Conservation (phyloP, 2,888 invertebrate species). For the Ormyrus nitidulus region DNA sequence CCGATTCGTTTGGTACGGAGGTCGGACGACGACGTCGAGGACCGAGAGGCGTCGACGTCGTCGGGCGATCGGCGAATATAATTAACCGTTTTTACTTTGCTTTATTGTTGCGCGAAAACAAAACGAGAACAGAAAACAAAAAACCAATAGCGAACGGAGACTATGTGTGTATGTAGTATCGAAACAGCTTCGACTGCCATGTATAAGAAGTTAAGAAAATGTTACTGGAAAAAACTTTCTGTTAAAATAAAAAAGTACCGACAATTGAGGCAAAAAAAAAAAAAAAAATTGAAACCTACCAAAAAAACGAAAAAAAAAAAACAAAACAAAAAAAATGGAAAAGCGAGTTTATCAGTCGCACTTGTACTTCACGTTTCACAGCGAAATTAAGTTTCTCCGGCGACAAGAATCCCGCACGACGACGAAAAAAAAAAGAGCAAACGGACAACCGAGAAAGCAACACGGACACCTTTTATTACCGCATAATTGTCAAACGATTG, state of each 20-base stretch:
- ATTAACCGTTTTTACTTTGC: not conserved
- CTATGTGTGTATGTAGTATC: slow-evolving; percentile 32
- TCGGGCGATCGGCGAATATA: not conserved
- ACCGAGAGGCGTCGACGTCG: not conserved
- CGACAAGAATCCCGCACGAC: slow-evolving; percentile 20
- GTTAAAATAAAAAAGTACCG: slow-evolving; percentile 14
- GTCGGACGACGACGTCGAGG: slow-evolving; percentile 13
- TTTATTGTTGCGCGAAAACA: not conserved
- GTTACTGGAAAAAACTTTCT: slow-evolving; percentile 37
- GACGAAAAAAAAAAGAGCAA: not conserved
- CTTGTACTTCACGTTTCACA: slow-evolving; percentile 1
- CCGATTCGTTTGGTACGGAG: not conserved
- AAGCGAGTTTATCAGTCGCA: slow-evolving; percentile 50
- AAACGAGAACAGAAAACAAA: slow-evolving; percentile 1
- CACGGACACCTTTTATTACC: not conserved
- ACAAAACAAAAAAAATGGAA: slow-evolving; percentile 5
- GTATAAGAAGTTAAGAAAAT: slow-evolving; percentile 41
- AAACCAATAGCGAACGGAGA: slow-evolving; percentile 20
- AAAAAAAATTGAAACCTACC: slow-evolving; percentile 19
- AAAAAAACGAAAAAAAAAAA: slow-evolving; percentile 11
- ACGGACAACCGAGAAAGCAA: not conserved
- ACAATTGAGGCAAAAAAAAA: slow-evolving; percentile 13
- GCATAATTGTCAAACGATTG: slow-evolving; percentile 31
- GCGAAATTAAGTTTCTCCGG: not conserved
- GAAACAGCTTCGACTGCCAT: slow-evolving; percentile 56